These are phyloP conservation scores for Mercenaria mercenaria DNA, from an alignment of 1,140 invertebrate genomes.

Conservation along the genomic window DNA sequence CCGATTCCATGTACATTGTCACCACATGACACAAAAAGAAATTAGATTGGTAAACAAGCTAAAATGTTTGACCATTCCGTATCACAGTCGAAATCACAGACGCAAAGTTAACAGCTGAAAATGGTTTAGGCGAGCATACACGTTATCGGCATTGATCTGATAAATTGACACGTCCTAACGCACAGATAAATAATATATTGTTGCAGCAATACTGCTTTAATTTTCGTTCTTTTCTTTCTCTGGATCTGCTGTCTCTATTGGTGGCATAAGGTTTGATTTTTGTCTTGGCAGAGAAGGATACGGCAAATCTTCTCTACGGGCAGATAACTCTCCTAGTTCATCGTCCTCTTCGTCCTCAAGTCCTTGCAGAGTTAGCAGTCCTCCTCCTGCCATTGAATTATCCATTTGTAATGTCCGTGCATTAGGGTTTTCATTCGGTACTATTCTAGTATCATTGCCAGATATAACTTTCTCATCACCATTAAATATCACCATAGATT, in stretches of 20 bases:
- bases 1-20: too few relatives aligned
- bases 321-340: slow-evolving; percentile 35
- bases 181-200: too few relatives aligned
- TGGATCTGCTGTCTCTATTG: slow-evolving; percentile 11
- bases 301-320: slow-evolving; percentile 15
- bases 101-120: too few relatives aligned
- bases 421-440: slow-evolving; percentile 54
- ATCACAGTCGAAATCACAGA: too few relatives aligned
- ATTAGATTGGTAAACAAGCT: too few relatives aligned
- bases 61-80: too few relatives aligned
- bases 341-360: slow-evolving; percentile 44
- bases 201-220: not conserved
- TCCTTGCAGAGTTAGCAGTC: slow-evolving; percentile 16
- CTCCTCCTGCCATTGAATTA: not conserved
- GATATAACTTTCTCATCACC: slow-evolving; percentile 62
- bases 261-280: slow-evolving; percentile 62
- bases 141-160: too few relatives aligned
- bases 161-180: too few relatives aligned
- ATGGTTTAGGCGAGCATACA: too few relatives aligned
- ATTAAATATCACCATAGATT: slow-evolving; percentile 62
- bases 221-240: not conserved
- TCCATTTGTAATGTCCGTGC: slow-evolving; percentile 30
- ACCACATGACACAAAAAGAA: too few relatives aligned
- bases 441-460: slow-evolving; percentile 56
- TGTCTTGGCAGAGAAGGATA: slow-evolving; percentile 49